A percentile compares a stretch with the other conserved stretches of the same genome.
Evolutionary conservation across 2,797 vertebrate species (phyloP).

Genomic region (Mormyrops boulengeri): DNA sequence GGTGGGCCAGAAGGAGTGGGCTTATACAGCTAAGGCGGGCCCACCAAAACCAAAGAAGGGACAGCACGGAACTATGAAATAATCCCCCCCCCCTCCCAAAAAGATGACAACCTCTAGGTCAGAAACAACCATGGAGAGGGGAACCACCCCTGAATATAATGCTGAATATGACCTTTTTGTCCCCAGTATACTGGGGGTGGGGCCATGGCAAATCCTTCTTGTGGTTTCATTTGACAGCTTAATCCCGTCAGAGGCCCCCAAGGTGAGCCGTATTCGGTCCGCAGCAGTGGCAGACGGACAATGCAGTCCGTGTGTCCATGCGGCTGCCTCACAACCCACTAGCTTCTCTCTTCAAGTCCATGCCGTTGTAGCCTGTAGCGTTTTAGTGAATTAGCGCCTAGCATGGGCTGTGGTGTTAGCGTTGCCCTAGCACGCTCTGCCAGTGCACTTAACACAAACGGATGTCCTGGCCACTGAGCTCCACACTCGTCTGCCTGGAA

Average conservation of each 20-base stretch:
- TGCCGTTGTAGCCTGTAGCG: not conserved
- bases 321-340: not conserved
- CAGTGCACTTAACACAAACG: not conserved
- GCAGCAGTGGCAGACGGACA: not conserved
- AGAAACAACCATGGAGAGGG: not conserved
- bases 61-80: not conserved
- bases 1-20: not conserved
- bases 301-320: not conserved
- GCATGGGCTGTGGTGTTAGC: not conserved
- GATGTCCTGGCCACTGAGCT: not conserved
- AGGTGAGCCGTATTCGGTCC: not conserved
- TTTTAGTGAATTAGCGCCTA: conserved; percentile 10
- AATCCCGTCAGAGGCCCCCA: not conserved
- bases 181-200: not conserved
- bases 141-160: too few species aligned
- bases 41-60: not conserved
- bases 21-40: not conserved
- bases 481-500: not conserved
- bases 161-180: not conserved
- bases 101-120: not conserved
- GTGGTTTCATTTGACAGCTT: conserved; percentile 13
- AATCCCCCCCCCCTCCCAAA: not conserved
- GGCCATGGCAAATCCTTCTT: not conserved
- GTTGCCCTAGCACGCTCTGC: not conserved
- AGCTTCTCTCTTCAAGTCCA: not conserved